phyloP scores from a whole-genome alignment of 2,113 vertebrate genomes.

The Platysternon megacephalum region DNA sequence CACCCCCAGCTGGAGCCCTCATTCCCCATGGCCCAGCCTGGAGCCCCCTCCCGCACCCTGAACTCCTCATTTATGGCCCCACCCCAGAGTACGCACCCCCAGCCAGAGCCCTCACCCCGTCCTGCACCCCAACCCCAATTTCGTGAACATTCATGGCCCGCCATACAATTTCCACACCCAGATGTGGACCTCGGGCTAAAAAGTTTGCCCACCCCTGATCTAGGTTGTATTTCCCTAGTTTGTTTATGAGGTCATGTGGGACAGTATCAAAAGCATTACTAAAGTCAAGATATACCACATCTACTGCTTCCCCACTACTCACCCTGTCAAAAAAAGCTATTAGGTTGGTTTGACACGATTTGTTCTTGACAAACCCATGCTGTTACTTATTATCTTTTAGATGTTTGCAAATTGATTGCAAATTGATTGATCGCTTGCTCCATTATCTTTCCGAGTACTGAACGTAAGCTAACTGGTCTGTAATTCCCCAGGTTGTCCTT shows the following conservation, averaged over 20 bases:
- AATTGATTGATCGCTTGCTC: not conserved
- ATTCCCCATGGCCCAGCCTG: too few relatives aligned
- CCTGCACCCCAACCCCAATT: too few relatives aligned
- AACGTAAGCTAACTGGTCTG: not conserved
- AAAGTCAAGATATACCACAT: not conserved
- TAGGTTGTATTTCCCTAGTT: not conserved
- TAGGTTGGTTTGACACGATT: not conserved
- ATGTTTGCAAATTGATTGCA: not conserved
- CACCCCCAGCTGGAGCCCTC: too few relatives aligned
- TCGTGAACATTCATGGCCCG: too few relatives aligned
- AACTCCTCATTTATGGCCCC: too few relatives aligned
- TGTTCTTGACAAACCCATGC: too few relatives aligned
- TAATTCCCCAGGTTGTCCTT: not conserved
- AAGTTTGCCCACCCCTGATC: too few relatives aligned
- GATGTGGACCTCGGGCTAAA: too few relatives aligned
- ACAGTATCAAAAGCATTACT: not conserved
- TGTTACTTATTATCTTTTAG: not conserved
- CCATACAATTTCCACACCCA: too few relatives aligned
- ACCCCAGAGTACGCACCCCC: too few relatives aligned
- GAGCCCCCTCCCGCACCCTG: too few relatives aligned
- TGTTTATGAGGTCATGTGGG: not conserved
- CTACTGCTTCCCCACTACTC: not conserved
- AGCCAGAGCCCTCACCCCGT: too few relatives aligned
- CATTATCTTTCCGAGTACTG: not conserved
- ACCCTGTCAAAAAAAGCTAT: not conserved